These are phyloP conservation scores for Ctena decussata DNA, from an alignment of 2,888 invertebrate genomes.

Conservation along the genomic window DNA sequence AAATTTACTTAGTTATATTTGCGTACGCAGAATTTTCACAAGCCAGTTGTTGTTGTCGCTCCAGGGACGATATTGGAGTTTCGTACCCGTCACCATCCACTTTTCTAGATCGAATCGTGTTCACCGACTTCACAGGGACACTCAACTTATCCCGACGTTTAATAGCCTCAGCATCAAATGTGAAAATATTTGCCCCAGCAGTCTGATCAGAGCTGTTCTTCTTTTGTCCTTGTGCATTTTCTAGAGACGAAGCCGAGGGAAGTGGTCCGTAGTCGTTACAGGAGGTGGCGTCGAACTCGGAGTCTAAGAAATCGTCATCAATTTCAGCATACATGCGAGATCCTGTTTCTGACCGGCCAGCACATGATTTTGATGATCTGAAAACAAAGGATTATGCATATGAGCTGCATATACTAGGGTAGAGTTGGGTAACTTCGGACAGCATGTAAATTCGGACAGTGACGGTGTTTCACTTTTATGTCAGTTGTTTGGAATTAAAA, in stretches of 20 bases:
- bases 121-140: background rate
- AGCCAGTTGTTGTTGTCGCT: background rate
- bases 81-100: background rate
- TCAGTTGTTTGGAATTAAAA: too few relatives aligned
- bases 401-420: too few relatives aligned
- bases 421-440: too few relatives aligned
- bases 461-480: too few relatives aligned
- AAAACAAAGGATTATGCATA: too few relatives aligned
- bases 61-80: background rate
- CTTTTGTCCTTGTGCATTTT: background rate
- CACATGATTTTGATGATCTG: background rate
- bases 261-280: background rate
- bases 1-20: background rate
- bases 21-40: background rate
- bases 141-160: background rate
- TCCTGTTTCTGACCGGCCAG: background rate
- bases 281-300: background rate
- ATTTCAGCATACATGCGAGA: conserved; percentile 1
- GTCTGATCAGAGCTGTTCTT: background rate
- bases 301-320: background rate
- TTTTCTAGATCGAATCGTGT: background rate
- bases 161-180: background rate
- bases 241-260: background rate
- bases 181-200: background rate
- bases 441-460: too few relatives aligned